phyloP scores from a whole-genome alignment of 2,797 vertebrate species.

The Sitta carolinensis region DNA sequence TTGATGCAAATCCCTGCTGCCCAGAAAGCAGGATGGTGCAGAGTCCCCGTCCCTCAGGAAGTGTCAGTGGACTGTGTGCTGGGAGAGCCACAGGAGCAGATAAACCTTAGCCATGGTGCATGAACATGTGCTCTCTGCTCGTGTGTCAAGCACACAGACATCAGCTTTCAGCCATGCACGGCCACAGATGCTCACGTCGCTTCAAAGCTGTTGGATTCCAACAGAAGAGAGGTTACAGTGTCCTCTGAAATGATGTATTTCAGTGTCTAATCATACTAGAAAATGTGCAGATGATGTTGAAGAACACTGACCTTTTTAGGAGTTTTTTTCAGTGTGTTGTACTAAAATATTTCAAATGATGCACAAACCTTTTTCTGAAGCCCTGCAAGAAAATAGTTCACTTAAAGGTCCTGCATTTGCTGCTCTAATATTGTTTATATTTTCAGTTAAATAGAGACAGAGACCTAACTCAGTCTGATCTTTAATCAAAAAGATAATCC shows the following conservation, averaged over 20 bases:
- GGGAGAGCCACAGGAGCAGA: not conserved
- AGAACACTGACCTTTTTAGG: not conserved
- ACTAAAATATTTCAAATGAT: not conserved
- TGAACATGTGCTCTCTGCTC: not conserved
- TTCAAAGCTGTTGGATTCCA: not conserved
- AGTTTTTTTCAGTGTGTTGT: not conserved
- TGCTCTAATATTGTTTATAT: not conserved
- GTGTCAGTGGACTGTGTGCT: not conserved
- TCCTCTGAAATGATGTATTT: not conserved
- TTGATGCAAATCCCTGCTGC: not conserved
- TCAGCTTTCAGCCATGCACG: not conserved
- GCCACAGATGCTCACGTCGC: not conserved
- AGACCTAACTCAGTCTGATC: not conserved
- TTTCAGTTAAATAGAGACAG: not conserved
- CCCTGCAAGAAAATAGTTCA: not conserved
- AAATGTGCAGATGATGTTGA: not conserved
- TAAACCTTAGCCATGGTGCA: accelerated
- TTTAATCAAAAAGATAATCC: not conserved
- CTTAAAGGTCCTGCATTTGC: not conserved
- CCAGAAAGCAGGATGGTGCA: not conserved
- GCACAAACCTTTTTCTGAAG: not conserved
- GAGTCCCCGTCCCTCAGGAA: not conserved
- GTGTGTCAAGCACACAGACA: not conserved
- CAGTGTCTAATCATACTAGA: not conserved
- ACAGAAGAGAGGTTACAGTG: not conserved